Base-by-base conservation (phyloP, 2,888 invertebrate species). In the Amblyjoppa proteus region DNA sequence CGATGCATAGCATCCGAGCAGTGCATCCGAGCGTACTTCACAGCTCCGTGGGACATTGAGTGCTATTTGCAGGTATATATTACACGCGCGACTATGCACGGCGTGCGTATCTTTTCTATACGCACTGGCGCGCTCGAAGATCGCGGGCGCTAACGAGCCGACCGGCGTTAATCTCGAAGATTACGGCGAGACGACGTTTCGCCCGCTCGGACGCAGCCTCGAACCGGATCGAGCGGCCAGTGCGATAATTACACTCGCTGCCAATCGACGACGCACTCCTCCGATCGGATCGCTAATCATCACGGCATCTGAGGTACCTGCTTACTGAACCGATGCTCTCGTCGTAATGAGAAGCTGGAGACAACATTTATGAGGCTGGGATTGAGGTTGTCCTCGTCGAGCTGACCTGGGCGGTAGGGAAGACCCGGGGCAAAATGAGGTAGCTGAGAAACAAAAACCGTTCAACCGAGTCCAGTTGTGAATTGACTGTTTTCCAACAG, bases 111-210 rank as follows among this genome's bases (percentile, higher is more conserved):
- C 71, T 61, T 51, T 75, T 76, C 61, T 75, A 28, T 61, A 85
- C 85, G 85, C 85, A 82, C 85, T 82, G 69, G 85, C 79, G 85
- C 82, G 68, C 49, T 49, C 76, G 58, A 79, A 53, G 82, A 85
- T 84, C 83, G 81, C 79, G 81, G 64, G 64, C 71, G 74, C 81
- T 87, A 87, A 87, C 87, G 86, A 87, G 81, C 77, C 71, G 34
- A 75, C 80, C 84, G 71, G 87, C 83, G 86, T 84, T 87, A 87
- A 87, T 87, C 86, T 81, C 68, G 71, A 74, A 84, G 86, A 86
- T 87, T 84, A 84, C 74, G 56, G 56, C 70, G 71, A 78, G 45
- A 80, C 82, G 70, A 64, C 53, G 61, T 58, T 68, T 68, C 78
- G 70, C 56, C 20, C 13, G 45, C 74, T 11, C 20, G 64, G 45